Evolutionary conservation across 2,797 vertebrate species (phyloP), one percentile per base, ranked within the genome.

Genomic region (Siniperca undulata): DNA sequence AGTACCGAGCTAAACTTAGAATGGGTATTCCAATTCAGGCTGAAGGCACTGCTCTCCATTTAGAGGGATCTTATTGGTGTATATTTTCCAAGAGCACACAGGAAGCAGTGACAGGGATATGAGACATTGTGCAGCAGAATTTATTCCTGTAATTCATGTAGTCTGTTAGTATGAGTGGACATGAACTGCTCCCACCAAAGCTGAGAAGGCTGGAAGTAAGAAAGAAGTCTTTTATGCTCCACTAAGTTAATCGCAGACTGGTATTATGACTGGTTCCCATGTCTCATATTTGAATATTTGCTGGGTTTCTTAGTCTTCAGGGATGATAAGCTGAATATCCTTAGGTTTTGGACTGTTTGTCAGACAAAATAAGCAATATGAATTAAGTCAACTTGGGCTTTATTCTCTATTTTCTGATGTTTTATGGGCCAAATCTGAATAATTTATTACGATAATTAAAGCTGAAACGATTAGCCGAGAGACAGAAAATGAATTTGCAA

Each of bases 1-100:
- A 85, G 70, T 80, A 81, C 17, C 0, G 1, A 50, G 86, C 86
- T 89, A 88, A 93, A 91, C 80, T 73, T 91, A 88, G 81, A 81
- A 5, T 20, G 46, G 76, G 42, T 84, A 65, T 68, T 87, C 77
- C 74, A 80, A 22, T 88, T 85, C 53, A 62, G 81, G 52, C 71
- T 74, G 66, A 81, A 77, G 64, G 38, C 65, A 9, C 61, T 80
- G 74, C 46, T 84, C 67, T 88, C 80, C 40, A 74, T 88, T 85
- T 67, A 56, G 38, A 77, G 71, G 4, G 60, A 61, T 69, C 64
- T 73, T 80, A 30, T 56, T 68, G 16, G 67, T 66, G 22, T 24
- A 9, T 84, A 36, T 42, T 70, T 30, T 67, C n/a, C 50, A 56
- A 53, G 42, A 73, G 48, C n/a, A 70, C 65, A 10, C 38, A 5